These are phyloP conservation scores for Larimichthys polyactis DNA, from an alignment of 2,113 vertebrate species.

Conservation along the genomic window DNA sequence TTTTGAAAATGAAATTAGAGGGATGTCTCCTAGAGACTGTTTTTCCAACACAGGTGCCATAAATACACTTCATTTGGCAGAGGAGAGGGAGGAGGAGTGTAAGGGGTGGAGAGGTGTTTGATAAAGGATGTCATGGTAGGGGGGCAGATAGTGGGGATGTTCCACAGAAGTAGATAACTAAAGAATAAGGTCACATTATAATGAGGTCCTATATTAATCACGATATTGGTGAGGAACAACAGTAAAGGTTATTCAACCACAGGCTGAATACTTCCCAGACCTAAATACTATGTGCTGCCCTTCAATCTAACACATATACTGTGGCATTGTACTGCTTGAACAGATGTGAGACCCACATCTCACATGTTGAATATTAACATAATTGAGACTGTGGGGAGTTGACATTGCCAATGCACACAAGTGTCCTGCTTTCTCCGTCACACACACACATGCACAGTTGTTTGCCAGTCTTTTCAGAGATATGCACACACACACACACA, in stretches of 20 bases:
- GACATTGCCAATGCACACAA: slow-evolving; percentile 38
- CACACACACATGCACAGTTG: slow-evolving; percentile 7
- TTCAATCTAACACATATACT: slow-evolving; percentile 34
- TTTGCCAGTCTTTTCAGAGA: slow-evolving; percentile 15
- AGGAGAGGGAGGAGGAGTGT: slow-evolving; percentile 53
- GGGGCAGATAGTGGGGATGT: slow-evolving; percentile 37
- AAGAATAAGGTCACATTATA: slow-evolving; percentile 70
- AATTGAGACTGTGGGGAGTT: slow-evolving; percentile 37
- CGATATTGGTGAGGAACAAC: slow-evolving; percentile 51
- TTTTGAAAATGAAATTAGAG: slow-evolving; percentile 85
- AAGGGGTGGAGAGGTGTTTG: slow-evolving; percentile 56
- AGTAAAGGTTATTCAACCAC: slow-evolving; percentile 56
- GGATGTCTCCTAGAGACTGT: slow-evolving; percentile 78
- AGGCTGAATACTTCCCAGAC: slow-evolving; percentile 15
- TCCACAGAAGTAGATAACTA: slow-evolving; percentile 46
- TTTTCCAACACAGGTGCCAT: slow-evolving; percentile 82
- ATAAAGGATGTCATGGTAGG: slow-evolving; percentile 58
- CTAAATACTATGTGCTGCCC: neutral
- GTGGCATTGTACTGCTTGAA: neutral
- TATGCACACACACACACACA: slow-evolving; percentile 15
- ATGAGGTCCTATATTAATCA: slow-evolving; percentile 66
- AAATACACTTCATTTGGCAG: slow-evolving; percentile 82
- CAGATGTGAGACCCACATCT: slow-evolving; percentile 14
- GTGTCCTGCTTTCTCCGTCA: slow-evolving; percentile 20
- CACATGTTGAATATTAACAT: slow-evolving; percentile 31